A percentile compares a stretch with the other conserved stretches of the same genome.
Evolutionary conservation across 1,140 invertebrate genomes (phyloP).

Genomic region (Drosophila miranda): DNA sequence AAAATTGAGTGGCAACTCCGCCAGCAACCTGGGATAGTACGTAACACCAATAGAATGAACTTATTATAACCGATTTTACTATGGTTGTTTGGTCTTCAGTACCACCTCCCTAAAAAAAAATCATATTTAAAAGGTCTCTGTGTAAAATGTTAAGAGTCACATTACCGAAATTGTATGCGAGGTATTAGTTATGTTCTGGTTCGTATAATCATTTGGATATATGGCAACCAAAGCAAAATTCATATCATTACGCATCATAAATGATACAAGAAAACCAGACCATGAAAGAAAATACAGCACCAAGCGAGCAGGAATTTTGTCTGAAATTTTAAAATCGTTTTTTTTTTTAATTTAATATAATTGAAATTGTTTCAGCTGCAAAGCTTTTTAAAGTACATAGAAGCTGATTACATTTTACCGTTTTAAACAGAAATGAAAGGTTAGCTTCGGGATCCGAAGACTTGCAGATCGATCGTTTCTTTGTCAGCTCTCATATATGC

Average conservation of each 20-base stretch:
- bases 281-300: slow-evolving; percentile 89
- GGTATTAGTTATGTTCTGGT: slow-evolving; percentile 22
- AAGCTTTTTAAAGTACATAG: no score
- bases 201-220: slow-evolving; percentile 74
- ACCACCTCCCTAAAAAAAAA: slow-evolving; percentile 40
- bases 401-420: no score
- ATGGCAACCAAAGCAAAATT: slow-evolving; percentile 88
- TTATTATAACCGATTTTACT: slow-evolving; percentile 86
- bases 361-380: neutral
- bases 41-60: slow-evolving; percentile 90
- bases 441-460: no score
- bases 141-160: neutral
- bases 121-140: neutral
- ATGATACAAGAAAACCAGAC: slow-evolving; percentile 88
- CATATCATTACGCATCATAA: slow-evolving; percentile 90
- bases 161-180: slow-evolving; percentile 52
- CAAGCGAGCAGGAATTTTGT: slow-evolving; percentile 85
- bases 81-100: slow-evolving; percentile 84
- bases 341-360: neutral
- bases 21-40: slow-evolving; percentile 88
- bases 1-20: slow-evolving; percentile 89
- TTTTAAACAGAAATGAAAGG: no score
- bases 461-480: no score
- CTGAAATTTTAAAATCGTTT: slow-evolving; percentile 49
- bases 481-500: no score